Evolutionary conservation across 2,888 invertebrate genomes (phyloP).

Genomic region (Rhagium mordax): DNA sequence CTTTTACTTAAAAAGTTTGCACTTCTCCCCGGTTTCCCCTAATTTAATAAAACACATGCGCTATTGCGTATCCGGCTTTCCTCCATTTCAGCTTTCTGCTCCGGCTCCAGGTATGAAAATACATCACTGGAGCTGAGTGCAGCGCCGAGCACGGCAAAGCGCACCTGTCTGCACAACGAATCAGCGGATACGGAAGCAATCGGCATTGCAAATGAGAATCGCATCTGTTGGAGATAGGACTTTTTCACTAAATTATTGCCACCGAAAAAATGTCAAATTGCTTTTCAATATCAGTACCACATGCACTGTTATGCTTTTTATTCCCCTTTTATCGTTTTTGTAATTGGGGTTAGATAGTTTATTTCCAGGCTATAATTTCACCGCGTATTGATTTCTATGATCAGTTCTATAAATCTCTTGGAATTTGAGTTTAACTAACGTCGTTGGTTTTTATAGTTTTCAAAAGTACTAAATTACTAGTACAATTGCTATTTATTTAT

Average conservation of each 20-base stretch:
- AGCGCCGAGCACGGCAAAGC: slow-evolving; percentile 1
- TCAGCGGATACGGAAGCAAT: slow-evolving; percentile 44
- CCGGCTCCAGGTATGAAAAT: slow-evolving; percentile 23
- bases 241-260: slow-evolving; percentile 47
- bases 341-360: neutral
- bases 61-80: slow-evolving; percentile 7
- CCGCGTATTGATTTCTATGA: neutral
- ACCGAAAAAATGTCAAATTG: slow-evolving; percentile 33
- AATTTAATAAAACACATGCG: slow-evolving; percentile 22
- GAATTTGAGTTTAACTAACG: too few relatives aligned
- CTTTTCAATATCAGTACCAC: neutral
- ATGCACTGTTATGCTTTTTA: neutral
- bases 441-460: too few relatives aligned
- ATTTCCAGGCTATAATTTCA: neutral
- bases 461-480: too few relatives aligned
- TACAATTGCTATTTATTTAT: too few relatives aligned
- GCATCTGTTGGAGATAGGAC: slow-evolving; percentile 43
- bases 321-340: neutral
- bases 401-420: too few relatives aligned
- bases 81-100: neutral
- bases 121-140: slow-evolving; percentile 3
- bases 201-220: slow-evolving; percentile 53
- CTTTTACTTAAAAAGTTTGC: slow-evolving; percentile 18
- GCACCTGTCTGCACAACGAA: slow-evolving; percentile 18
- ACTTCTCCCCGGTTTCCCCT: slow-evolving; percentile 18